Conservation (phyloP, 1,140 invertebrate species). For the Monochamus saltuarius region DNA sequence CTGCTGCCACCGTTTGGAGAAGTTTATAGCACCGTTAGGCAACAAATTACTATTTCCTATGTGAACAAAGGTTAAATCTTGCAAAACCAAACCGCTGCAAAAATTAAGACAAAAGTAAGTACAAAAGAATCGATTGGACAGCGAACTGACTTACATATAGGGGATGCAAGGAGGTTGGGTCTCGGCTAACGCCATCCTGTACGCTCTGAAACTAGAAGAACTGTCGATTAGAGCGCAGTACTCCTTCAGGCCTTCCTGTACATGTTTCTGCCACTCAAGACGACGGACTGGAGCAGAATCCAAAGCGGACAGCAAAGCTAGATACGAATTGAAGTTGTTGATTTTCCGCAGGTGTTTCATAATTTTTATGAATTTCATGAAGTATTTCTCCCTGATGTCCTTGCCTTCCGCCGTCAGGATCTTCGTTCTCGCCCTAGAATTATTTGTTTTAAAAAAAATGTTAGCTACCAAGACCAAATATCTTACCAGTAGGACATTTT, state of each 20-base stretch:
- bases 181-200: conserved; percentile 89
- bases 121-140: not conserved
- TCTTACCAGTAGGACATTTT: conserved; percentile 96
- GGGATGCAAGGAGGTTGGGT: conserved; percentile 97
- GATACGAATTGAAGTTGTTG: conserved; percentile 98
- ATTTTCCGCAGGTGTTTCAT: conserved; percentile 97
- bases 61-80: conserved; percentile 98
- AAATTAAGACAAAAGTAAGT: conserved; percentile 30
- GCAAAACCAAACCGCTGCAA: conserved; percentile 92
- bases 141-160: conserved; percentile 80
- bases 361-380: conserved; percentile 97
- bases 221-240: conserved; percentile 95
- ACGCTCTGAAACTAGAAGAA: conserved; percentile 92
- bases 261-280: conserved; percentile 92
- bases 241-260: conserved; percentile 90
- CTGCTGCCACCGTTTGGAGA: conserved; percentile 97
- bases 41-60: conserved; percentile 93
- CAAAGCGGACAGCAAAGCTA: conserved; percentile 93
- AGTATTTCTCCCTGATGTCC: conserved; percentile 93
- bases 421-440: conserved; percentile 70
- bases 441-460: too few species aligned
- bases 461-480: too few species aligned
- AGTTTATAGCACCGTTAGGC: conserved; percentile 88
- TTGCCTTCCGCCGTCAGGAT: conserved; percentile 81
- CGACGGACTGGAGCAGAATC: conserved; percentile 94